Evolutionary conservation across 1,140 invertebrate genomes (phyloP), one percentile per base, ranked within the genome.

Genomic region (Phenacoccus solenopsis): DNA sequence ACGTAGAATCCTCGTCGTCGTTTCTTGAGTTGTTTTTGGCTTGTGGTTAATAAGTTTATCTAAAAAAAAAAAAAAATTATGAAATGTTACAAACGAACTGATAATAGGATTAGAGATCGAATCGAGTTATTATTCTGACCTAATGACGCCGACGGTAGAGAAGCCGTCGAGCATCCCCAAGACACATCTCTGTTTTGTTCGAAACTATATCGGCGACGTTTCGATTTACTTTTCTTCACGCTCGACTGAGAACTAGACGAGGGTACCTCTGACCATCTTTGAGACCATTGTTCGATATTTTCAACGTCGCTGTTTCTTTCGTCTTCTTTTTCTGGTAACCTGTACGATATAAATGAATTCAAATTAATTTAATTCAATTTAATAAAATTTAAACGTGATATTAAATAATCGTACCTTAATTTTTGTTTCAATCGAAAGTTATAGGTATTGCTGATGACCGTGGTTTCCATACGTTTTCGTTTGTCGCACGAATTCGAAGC

Each of bases 391-490:
- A 38, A 38, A 38, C 9, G 32, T 10, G 32, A 10, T 7, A 16
- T 20, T 7, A 59, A 59, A 7, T 59, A 20, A 59, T 22, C 56
- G 5, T 25, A 64, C 59, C 59, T 64, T 25, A 64, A 64, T 64
- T 64, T 64, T 64, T 64, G 22, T 24, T 64, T 64, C 25, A 64
- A 64, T 64, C 59, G 59, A 64, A 64, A 64, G 20, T 64, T 64
- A 20, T 64, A 64, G 3, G 59, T 24, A 64, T 27, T 20, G 5
- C 20, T 25, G 5, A 25, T 25, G 3, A 64, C 10, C 4, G 9
- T 25, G 1, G 59, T 49, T 16, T 16, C 38, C 3, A n/a, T 49
- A 16, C 20, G 38, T 49, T 49, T 49, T 49, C 38, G 5, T 49
- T 49, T 49, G 16, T 49, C 38, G 16, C 38, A 49, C 38, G 38